A percentile compares a stretch with the other conserved stretches of the same genome.
phyloP scores from a whole-genome alignment of 2,797 vertebrate species.

The Meriones psammophilus region DNA sequence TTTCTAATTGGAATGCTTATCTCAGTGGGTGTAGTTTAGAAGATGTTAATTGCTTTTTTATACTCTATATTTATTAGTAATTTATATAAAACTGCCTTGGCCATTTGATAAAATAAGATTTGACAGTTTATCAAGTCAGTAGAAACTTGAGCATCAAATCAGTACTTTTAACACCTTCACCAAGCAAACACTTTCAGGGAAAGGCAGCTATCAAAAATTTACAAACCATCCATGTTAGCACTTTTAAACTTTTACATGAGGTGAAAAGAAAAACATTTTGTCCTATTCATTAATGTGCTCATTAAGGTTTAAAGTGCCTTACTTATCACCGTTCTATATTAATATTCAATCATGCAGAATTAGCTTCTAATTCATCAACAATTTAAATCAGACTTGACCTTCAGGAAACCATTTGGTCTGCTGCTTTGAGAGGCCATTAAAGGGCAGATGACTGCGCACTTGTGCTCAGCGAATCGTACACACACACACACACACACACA shows the following conservation, averaged over 20 bases:
- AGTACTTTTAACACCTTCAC: slow-evolving; percentile 43
- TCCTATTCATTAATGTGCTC: slow-evolving; percentile 82
- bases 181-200: slow-evolving; percentile 9
- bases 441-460: slow-evolving; percentile 83
- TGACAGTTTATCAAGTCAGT: slow-evolving; percentile 80
- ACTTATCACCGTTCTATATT: slow-evolving; percentile 79
- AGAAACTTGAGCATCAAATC: slow-evolving; percentile 32
- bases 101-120: slow-evolving; percentile 75
- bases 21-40: slow-evolving; percentile 84
- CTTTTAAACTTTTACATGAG: slow-evolving; percentile 72
- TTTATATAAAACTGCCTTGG: slow-evolving; percentile 82
- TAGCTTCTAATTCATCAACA: slow-evolving; percentile 88
- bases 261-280: slow-evolving; percentile 83
- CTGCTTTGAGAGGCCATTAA: slow-evolving; percentile 86
- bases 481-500: not conserved
- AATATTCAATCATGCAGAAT: slow-evolving; percentile 87
- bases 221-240: slow-evolving; percentile 66
- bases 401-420: slow-evolving; percentile 85
- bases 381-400: slow-evolving; percentile 89
- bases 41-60: slow-evolving; percentile 80
- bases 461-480: slow-evolving; percentile 75
- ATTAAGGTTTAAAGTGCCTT: slow-evolving; percentile 81
- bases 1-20: slow-evolving; percentile 87
- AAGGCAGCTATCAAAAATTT: slow-evolving; percentile 69
- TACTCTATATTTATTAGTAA: slow-evolving; percentile 80